A percentile compares a stretch with the other conserved stretches of the same genome.
phyloP scores from a whole-genome alignment of 2,113 vertebrate genomes.

The Phocoena sinus region DNA sequence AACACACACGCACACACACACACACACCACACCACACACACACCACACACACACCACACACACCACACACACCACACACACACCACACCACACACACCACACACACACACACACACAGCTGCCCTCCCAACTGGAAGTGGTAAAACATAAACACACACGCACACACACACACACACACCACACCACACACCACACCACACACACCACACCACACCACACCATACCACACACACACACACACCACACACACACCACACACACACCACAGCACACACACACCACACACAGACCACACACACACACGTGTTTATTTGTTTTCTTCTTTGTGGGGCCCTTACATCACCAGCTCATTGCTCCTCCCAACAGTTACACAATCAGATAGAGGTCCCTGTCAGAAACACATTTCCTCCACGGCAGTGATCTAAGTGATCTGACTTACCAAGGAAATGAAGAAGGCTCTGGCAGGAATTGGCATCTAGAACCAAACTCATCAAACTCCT shows the following conservation, averaged over 20 bases:
- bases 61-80: no score
- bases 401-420: constrained; percentile 50
- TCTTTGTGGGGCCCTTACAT: neutral
- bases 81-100: no score
- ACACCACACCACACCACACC: no score
- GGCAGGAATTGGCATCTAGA: constrained; percentile 49
- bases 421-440: constrained; percentile 25
- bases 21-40: neutral
- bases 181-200: no score
- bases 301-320: neutral
- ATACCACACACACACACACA: no score
- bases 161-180: no score
- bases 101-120: no score
- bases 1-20: neutral
- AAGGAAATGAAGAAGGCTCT: constrained; percentile 57
- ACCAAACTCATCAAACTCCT: neutral
- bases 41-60: no score
- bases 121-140: no score
- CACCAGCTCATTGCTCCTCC: constrained; percentile 29
- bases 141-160: no score
- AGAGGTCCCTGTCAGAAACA: constrained; percentile 25
- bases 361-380: neutral
- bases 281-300: neutral
- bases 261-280: fast-evolving
- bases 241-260: no score